phyloP scores from a whole-genome alignment of 2,888 invertebrate species.

The Platypus cylindrus region DNA sequence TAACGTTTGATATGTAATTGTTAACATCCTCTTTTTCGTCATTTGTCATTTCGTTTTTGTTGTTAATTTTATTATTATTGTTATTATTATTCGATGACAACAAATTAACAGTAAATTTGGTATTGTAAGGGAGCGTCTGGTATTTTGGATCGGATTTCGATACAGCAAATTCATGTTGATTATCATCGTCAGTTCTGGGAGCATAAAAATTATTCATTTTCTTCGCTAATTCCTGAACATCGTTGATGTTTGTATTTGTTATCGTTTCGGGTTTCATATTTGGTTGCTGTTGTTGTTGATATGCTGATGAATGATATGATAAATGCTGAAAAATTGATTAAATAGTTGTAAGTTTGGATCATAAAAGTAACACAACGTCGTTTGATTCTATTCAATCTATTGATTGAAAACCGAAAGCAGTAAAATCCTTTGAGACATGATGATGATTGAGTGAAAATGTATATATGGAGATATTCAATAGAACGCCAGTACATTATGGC shows the following conservation, averaged over 20 bases:
- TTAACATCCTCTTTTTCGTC: conserved; percentile 25
- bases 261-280: conserved; percentile 31
- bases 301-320: conserved; percentile 34
- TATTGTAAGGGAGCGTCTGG: conserved; percentile 83
- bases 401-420: no score
- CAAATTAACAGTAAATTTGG: conserved; percentile 61
- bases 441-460: no score
- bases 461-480: no score
- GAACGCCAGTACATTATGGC: no score
- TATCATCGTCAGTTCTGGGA: conserved; percentile 32
- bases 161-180: conserved; percentile 55
- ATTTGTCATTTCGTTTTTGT: conserved; percentile 20
- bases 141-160: conserved; percentile 83
- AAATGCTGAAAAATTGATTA: conserved; percentile 21
- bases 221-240: conserved; percentile 23
- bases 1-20: conserved; percentile 21
- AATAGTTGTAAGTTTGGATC: no score
- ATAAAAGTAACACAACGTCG: no score
- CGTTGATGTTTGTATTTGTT: conserved; percentile 20
- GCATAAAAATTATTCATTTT: conserved; percentile 25
- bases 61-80: conserved; percentile 19
- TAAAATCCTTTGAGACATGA: no score
- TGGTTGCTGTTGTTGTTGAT: conserved; percentile 19
- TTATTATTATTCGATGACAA: conserved; percentile 25
- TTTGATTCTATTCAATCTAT: no score